Percentiles rank a stretch among this genome's conserved stretches.
phyloP scores from a whole-genome alignment of 2,797 vertebrate species.

The Gambusia yucatana region DNA sequence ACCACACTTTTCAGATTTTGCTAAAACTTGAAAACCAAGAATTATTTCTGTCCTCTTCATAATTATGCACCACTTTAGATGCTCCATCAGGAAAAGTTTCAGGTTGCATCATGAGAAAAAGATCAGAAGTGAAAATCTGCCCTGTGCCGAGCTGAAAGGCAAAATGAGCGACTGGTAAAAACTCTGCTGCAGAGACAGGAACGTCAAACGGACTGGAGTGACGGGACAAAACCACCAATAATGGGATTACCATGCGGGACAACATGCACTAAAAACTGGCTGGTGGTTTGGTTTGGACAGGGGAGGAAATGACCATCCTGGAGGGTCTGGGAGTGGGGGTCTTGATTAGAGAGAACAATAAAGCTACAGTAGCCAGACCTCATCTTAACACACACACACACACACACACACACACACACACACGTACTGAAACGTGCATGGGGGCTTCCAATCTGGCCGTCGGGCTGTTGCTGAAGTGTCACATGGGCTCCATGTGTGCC shows the following conservation, averaged over 20 bases:
- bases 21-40: not conserved
- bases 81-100: not conserved
- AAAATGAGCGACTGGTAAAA: constrained; percentile 52
- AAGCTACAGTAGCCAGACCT: constrained; percentile 71
- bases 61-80: not conserved
- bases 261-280: constrained; percentile 62
- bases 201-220: constrained; percentile 61
- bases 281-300: constrained; percentile 43
- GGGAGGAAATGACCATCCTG: constrained; percentile 41
- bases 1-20: not conserved
- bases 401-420: constrained; percentile 42
- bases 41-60: not conserved
- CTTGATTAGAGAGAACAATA: constrained; percentile 72
- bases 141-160: constrained; percentile 46
- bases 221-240: constrained; percentile 69
- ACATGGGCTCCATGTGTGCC: constrained; percentile 75
- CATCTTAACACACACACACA: constrained; percentile 51
- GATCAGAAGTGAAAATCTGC: not conserved
- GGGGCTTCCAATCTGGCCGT: constrained; percentile 74
- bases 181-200: constrained; percentile 53
- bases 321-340: constrained; percentile 37
- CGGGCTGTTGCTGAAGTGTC: constrained; percentile 76
- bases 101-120: not conserved
- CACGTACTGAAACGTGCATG: constrained; percentile 35
- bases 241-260: constrained; percentile 77